phyloP scores from a whole-genome alignment of 2,797 vertebrate species.

The Notolabrus celidotus region DNA sequence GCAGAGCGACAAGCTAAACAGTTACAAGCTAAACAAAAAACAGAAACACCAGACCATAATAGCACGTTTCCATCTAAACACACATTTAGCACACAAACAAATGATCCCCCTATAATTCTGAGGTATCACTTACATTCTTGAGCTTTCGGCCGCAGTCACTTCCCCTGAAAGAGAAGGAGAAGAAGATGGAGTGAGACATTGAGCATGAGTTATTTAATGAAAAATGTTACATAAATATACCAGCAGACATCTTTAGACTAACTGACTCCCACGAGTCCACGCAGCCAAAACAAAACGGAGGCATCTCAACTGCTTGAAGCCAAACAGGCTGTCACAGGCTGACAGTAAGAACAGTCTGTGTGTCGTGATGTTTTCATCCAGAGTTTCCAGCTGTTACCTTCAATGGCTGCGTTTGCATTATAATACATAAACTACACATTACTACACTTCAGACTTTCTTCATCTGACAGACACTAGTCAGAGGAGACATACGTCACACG shows the following conservation, averaged over 20 bases:
- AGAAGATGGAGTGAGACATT: slow-evolving; percentile 37
- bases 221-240: slow-evolving; percentile 35
- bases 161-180: slow-evolving; percentile 62
- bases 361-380: neutral
- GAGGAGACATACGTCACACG: slow-evolving; percentile 17
- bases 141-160: slow-evolving; percentile 77
- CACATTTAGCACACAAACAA: slow-evolving; percentile 59
- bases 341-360: neutral
- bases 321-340: slow-evolving; percentile 1
- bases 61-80: slow-evolving; percentile 47
- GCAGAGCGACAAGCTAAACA: slow-evolving; percentile 17
- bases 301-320: slow-evolving; percentile 17
- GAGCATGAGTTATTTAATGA: slow-evolving; percentile 19
- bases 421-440: neutral
- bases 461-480: slow-evolving; percentile 7
- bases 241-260: slow-evolving; percentile 18
- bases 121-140: slow-evolving; percentile 80
- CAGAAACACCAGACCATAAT: slow-evolving; percentile 36
- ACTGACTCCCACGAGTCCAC: slow-evolving; percentile 15
- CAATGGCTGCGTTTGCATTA: neutral
- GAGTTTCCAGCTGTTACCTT: neutral
- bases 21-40: slow-evolving; percentile 41
- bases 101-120: slow-evolving; percentile 41
- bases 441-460: neutral
- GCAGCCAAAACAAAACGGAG: slow-evolving; percentile 9